Conservation (phyloP, 1,140 invertebrate genomes). For the Helicorthomorpha holstii region DNA sequence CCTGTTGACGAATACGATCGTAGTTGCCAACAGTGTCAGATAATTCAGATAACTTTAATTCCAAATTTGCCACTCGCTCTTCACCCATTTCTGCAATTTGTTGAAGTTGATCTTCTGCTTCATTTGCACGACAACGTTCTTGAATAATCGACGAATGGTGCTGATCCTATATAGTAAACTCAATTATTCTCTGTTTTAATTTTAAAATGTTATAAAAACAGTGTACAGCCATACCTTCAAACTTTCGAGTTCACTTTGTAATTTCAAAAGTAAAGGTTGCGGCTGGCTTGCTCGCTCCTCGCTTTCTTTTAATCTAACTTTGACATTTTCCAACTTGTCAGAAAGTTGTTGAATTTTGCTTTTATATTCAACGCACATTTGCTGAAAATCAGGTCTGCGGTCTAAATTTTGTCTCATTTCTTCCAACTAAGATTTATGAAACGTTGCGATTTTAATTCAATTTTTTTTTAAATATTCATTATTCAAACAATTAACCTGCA, state of each 20-base stretch:
- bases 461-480: neutral
- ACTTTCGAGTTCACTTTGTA: conserved; percentile 50
- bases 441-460: no score
- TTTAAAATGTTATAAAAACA: neutral
- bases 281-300: conserved; percentile 39
- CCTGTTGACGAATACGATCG: conserved; percentile 48
- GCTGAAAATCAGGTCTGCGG: neutral
- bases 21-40: conserved; percentile 60
- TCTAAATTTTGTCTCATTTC: neutral
- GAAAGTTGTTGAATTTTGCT: conserved; percentile 16
- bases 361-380: neutral
- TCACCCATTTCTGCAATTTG: conserved; percentile 36
- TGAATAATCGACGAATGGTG: conserved; percentile 29
- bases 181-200: neutral
- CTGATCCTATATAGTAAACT: conserved; percentile 20
- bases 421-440: neutral
- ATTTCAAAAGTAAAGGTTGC: conserved; percentile 39
- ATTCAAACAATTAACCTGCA: conserved; percentile 18
- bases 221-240: conserved; percentile 41
- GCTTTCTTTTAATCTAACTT: conserved; percentile 39
- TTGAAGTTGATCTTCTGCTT: conserved; percentile 21
- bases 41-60: conserved; percentile 57
- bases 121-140: conserved; percentile 21
- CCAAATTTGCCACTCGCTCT: conserved; percentile 53
- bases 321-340: conserved; percentile 42